These are phyloP conservation scores for Chunga burmeisteri DNA, from an alignment of 2,113 vertebrate species.

Conservation along the genomic window DNA sequence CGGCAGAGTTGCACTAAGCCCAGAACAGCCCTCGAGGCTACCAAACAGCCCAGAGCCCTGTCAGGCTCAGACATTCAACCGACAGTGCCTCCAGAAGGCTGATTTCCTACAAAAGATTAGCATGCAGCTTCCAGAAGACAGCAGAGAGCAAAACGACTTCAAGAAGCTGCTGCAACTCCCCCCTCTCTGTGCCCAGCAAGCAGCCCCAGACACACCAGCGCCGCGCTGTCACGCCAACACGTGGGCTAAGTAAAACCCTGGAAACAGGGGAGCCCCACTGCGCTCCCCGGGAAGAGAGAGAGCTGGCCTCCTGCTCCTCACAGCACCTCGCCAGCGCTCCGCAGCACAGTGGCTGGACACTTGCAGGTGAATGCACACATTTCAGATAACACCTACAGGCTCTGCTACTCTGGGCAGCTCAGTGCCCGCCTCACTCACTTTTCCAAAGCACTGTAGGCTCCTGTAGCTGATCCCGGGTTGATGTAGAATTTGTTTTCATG, in stretches of 20 bases:
- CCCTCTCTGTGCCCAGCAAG: neutral
- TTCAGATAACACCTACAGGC: rapidly evolving
- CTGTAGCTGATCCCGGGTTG: conserved; percentile 91
- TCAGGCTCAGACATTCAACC: neutral
- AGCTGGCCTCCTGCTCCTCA: neutral
- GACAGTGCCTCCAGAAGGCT: neutral
- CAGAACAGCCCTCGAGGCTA: neutral
- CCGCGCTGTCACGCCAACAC: rapidly evolving
- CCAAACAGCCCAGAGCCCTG: too few relatives aligned
- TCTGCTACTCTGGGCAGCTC: neutral
- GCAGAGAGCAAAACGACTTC: neutral
- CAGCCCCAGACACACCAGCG: neutral
- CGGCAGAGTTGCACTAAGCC: neutral
- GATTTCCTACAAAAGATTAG: neutral
- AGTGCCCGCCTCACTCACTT: conserved; percentile 69
- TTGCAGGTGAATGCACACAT: rapidly evolving
- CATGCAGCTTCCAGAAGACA: neutral
- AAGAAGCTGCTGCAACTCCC: neutral
- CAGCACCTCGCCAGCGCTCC: rapidly evolving
- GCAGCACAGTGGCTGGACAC: rapidly evolving
- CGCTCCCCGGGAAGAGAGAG: rapidly evolving
- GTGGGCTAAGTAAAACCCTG: neutral
- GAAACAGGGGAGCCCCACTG: too few relatives aligned
- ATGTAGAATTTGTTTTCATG: conserved; percentile 95
- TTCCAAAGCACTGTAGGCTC: conserved; percentile 90